Evolutionary conservation across 2,888 invertebrate genomes (phyloP).

Genomic region (Apodemia duryi): DNA sequence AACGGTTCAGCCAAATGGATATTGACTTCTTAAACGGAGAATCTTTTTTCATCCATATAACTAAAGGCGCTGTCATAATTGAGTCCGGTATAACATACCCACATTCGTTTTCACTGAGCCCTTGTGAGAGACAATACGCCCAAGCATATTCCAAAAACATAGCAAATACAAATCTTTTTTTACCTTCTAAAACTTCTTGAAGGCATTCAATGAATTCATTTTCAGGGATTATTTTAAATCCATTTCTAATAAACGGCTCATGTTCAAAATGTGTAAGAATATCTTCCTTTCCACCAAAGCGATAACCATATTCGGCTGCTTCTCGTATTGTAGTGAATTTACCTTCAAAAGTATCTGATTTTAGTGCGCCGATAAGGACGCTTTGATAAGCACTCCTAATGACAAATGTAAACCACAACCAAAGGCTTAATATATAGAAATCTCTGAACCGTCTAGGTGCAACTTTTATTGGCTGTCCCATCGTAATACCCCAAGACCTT

Average conservation of each 20-base stretch:
- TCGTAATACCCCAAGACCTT: slow-evolving; percentile 54
- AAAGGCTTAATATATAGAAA: slow-evolving; percentile 53
- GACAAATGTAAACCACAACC: slow-evolving; percentile 64
- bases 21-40: slow-evolving; percentile 48
- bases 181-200: slow-evolving; percentile 45
- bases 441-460: slow-evolving; percentile 54
- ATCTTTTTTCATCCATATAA: slow-evolving; percentile 53
- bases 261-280: slow-evolving; percentile 54
- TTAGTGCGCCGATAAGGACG: slow-evolving; percentile 56
- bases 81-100: slow-evolving; percentile 55
- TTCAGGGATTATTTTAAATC: slow-evolving; percentile 49
- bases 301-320: slow-evolving; percentile 46
- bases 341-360: slow-evolving; percentile 49
- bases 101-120: slow-evolving; percentile 52
- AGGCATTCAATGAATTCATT: slow-evolving; percentile 48
- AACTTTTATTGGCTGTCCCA: slow-evolving; percentile 54
- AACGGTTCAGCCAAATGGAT: slow-evolving; percentile 48
- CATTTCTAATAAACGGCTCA: slow-evolving; percentile 47
- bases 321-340: slow-evolving; percentile 51
- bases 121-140: slow-evolving; percentile 48
- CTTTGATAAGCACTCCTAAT: slow-evolving; percentile 60
- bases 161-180: slow-evolving; percentile 50
- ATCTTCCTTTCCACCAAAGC: slow-evolving; percentile 52
- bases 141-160: slow-evolving; percentile 56
- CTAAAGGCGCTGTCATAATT: slow-evolving; percentile 54